A percentile compares a stretch with the other conserved stretches of the same genome.
phyloP scores from a whole-genome alignment of 2,888 invertebrate genomes.

The Heterodera filipjevi region DNA sequence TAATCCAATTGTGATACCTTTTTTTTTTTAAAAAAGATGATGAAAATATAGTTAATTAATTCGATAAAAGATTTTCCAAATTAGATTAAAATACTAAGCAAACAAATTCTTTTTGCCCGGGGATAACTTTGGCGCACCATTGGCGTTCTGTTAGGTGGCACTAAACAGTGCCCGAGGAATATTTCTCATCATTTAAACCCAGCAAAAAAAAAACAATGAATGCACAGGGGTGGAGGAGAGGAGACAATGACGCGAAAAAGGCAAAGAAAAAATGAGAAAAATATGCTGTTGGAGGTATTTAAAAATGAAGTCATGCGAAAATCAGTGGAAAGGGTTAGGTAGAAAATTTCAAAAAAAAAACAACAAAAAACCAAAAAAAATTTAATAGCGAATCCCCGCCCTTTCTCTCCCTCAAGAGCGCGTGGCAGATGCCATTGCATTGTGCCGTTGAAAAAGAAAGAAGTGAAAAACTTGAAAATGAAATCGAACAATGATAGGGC shows the following conservation, averaged over 20 bases:
- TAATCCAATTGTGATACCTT: too few species aligned
- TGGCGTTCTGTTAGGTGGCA: background rate
- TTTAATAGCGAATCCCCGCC: too few species aligned
- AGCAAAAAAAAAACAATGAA: background rate
- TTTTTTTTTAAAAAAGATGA: too few species aligned
- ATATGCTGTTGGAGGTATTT: background rate
- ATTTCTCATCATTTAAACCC: constrained; percentile 2
- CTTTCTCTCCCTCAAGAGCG: too few species aligned
- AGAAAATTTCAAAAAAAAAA: too few species aligned
- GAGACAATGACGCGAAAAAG: constrained; percentile 1
- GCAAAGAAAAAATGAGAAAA: background rate
- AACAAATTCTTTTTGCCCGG: background rate
- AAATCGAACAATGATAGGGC: too few species aligned
- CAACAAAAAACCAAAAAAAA: too few species aligned
- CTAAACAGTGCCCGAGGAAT: background rate
- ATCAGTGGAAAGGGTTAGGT: background rate
- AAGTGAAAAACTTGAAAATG: too few species aligned
- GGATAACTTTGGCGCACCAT: background rate
- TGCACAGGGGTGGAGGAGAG: too few species aligned
- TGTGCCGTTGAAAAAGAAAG: too few species aligned
- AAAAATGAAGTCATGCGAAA: constrained; percentile 1
- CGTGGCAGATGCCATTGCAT: background rate
- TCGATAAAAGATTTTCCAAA: background rate
- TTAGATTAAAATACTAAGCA: background rate
- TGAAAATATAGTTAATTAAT: too few species aligned